Base-by-base conservation (phyloP, 1,140 invertebrate genomes). In the Aphidius gifuensis region DNA sequence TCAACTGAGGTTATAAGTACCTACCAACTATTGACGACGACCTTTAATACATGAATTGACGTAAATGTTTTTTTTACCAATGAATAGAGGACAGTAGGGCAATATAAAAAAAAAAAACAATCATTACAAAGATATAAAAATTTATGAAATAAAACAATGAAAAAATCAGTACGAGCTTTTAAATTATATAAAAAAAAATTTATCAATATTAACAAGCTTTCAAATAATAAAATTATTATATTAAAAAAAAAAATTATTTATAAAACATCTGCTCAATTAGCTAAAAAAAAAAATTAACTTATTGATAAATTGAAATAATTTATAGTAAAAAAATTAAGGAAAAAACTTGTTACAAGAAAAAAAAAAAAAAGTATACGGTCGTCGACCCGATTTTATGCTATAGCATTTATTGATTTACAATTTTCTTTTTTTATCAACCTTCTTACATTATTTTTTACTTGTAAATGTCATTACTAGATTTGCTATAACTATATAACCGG, bases 381-480 rank as follows among this genome's bases (percentile, higher is more conserved):
- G 55, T 32, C 47, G 56, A 63, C 61, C 61, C 61, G 56, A 63
- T 63, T 63, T n/a, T 44, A 49, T 21, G 45, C 57, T 64, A 60
- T 60, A 64, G 56, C 46, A 51, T 58, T 54, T 42, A 63, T 63
- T 46, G 61, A 63, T 63, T 58, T 56, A 50, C 48, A 53, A 58
- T 58, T 59, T 58, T 64, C 62, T 64, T 60, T 60, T 64, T 59
- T 64, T 60, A 55, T 49, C 57, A 56, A 64, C 47, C 57, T 60
- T 60, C 54, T 56, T 60, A 59, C 54, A 55, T 60, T 64, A 55
- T 60, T 64, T 48, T 43, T 54, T 39, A 60, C 51, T 65, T 65
- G 47, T 58, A 63, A 63, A 63, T 63, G 61, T 63, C 61, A 63
- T 63, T 63, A 63, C 61, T 63, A 63, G 55, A 58, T 58, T 49